Conservation (phyloP, 2,888 invertebrate species). For the Eupithecia vulgata region DNA sequence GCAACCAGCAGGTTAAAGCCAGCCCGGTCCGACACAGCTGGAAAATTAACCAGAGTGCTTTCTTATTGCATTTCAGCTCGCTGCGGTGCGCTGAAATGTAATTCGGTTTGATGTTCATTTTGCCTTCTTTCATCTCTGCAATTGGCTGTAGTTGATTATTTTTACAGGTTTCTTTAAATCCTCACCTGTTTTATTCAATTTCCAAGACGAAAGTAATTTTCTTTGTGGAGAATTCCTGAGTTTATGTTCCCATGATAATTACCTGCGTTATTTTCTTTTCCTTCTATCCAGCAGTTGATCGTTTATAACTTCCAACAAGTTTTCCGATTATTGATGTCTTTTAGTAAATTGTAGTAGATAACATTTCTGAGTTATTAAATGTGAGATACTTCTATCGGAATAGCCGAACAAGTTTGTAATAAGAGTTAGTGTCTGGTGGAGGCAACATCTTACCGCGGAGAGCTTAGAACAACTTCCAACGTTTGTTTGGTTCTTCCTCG, state of each 20-base stretch:
- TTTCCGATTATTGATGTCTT: slow-evolving; percentile 24
- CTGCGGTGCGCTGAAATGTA: slow-evolving; percentile 58
- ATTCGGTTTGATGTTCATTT: slow-evolving; percentile 53
- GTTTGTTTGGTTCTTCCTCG: slow-evolving; percentile 69
- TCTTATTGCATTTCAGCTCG: slow-evolving; percentile 71
- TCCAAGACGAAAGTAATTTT: slow-evolving; percentile 8
- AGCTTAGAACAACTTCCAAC: slow-evolving; percentile 68
- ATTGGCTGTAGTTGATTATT: slow-evolving; percentile 37
- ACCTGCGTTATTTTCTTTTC: slow-evolving; percentile 2
- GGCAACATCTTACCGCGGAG: slow-evolving; percentile 55
- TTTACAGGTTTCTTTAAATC: slow-evolving; percentile 24
- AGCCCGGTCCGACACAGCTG: slow-evolving; percentile 52
- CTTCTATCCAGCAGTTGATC: neutral
- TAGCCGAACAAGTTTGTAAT: slow-evolving; percentile 69
- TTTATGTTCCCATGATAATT: neutral
- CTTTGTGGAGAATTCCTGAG: neutral
- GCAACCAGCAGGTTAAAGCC: slow-evolving; percentile 46
- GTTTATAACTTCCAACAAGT: slow-evolving; percentile 14
- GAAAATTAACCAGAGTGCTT: slow-evolving; percentile 74
- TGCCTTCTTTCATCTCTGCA: slow-evolving; percentile 38
- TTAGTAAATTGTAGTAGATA: slow-evolving; percentile 60
- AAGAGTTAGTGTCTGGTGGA: slow-evolving; percentile 66
- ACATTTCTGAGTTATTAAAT: slow-evolving; percentile 60
- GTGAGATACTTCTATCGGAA: slow-evolving; percentile 52
- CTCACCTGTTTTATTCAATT: slow-evolving; percentile 26